Base-by-base conservation (phyloP, 2,113 vertebrate species). In the Otolemur garnettii region DNA sequence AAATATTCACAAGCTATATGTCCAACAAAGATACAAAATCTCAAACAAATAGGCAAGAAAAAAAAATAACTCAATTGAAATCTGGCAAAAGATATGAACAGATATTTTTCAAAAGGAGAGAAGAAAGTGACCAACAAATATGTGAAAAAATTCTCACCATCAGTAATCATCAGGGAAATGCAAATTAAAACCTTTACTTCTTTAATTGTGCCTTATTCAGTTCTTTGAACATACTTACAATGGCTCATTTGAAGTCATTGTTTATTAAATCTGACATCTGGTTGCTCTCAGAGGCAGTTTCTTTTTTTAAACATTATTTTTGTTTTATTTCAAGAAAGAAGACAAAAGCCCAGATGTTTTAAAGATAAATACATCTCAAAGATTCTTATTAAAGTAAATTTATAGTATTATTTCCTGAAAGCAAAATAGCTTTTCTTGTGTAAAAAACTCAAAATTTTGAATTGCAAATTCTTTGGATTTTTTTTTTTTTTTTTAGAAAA, bases 241-340 rank as follows among this genome's bases (percentile, higher is more conserved):
- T n/a, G 57, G 15, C 33, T 83, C 71, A 91, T 62, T 79, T 62
- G 68, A 83, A 74, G 26, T 50, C 45, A 53, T 1, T 38, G 26
- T 57, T 38, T 38, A 12, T 57, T 80, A 55, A 30, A 55, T 69
- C 12, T 69, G 24, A 66, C 13, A 64, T 53, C 17, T 75, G 11
- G 15, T 79, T 68, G 33, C 50, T 59, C 10, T 93, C 53, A 69
- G 8, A 50, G 62, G 22, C 11, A 45, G 30, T 69, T 83, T 7
- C 30, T 64, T 86, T 87, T 60, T 80, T 38, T 38, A 81, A 79
- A 50, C 30, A 15, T 15, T 98, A 98, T 99, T 98, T 99, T 99
- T 98, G 99, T 98, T 99, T 99, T 99, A 99, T 98, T 98, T 98
- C 99, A 99, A 99, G 98, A 99, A 98, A 98, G 97, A 99, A 98